Evolutionary conservation across 2,888 invertebrate genomes (phyloP), one percentile per base, ranked within the genome.

Genomic region (Mythimna vitellina): DNA sequence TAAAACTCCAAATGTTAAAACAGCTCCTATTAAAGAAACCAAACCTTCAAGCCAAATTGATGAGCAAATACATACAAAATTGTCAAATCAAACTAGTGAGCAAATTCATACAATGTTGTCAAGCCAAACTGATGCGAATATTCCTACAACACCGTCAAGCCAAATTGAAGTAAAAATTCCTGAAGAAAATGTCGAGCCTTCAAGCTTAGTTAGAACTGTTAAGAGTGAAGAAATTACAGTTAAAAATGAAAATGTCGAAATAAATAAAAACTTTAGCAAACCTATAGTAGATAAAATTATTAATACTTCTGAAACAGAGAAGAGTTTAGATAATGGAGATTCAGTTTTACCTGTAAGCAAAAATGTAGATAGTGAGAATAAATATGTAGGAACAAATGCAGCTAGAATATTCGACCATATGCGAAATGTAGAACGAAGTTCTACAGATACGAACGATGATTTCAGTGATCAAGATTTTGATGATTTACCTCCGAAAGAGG

Each of bases 171-270:
- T 17, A 0, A 54, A 67, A 14, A 58, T 54, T 54, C n/a, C 38
- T 22, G n/a, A 66, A 56, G 25, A 54, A 53, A 60, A 8, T 17
- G 7, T n/a, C n/a, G 12, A 25, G 42, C 17, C 53, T 38, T 35
- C 70, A 75, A 70, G 8, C 20, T 54, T 38, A 38, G 22, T 65
- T 22, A 62, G 56, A 66, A n/a, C 38, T 60, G 53, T 65, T 42
- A 32, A 63, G 3, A 53, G 14, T 25, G 57, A 69, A 25, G 29
- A 69, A 42, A 60, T 8, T 20, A 1, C 32, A 53, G 32, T 38
- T 57, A 57, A 58, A 65, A 56, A 38, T n/a, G 66, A 91, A 54
- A 88, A 89, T 78, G 85, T 86, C 72, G 86, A 89, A 60, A 81
- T 88, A 64, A 85, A 86, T 75, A 69, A 67, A 67, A 76, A 83